Percentiles rank a stretch among this genome's conserved stretches.
Evolutionary conservation across 2,888 invertebrate genomes (phyloP).

Genomic region (Didymodactylos carnosus): DNA sequence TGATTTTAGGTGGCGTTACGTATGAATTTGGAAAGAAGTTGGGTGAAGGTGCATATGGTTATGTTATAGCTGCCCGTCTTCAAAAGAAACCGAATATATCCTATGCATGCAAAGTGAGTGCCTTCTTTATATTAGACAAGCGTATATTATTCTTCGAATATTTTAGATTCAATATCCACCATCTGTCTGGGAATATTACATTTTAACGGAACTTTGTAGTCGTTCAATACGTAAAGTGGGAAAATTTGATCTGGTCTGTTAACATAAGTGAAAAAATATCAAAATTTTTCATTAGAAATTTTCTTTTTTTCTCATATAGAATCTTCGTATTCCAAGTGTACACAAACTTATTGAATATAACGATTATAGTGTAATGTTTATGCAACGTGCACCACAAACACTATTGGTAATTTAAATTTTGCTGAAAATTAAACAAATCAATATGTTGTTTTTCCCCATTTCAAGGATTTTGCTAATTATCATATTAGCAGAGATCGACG

Average conservation of each 20-base stretch:
- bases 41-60: not conserved
- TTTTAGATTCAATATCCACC: not conserved
- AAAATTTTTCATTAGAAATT: not conserved
- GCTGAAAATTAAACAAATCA: too few species aligned
- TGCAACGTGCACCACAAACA: not conserved
- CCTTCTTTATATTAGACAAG: not conserved
- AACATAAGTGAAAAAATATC: not conserved
- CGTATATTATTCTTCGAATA: not conserved
- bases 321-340: not conserved
- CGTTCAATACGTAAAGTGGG: not conserved
- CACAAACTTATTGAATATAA: not conserved
- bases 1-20: not conserved
- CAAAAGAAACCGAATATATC: not conserved
- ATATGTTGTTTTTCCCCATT: not conserved
- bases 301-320: not conserved
- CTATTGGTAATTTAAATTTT: not conserved
- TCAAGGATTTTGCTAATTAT: conserved; percentile 1
- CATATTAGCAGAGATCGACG: not conserved
- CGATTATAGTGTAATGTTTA: not conserved
- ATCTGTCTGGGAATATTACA: not conserved
- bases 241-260: not conserved
- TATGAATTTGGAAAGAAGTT: not conserved
- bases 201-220: not conserved
- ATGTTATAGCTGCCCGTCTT: not conserved
- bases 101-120: not conserved